Base-by-base conservation (phyloP, 2,797 vertebrate genomes). In the Neosalanx taihuensis region DNA sequence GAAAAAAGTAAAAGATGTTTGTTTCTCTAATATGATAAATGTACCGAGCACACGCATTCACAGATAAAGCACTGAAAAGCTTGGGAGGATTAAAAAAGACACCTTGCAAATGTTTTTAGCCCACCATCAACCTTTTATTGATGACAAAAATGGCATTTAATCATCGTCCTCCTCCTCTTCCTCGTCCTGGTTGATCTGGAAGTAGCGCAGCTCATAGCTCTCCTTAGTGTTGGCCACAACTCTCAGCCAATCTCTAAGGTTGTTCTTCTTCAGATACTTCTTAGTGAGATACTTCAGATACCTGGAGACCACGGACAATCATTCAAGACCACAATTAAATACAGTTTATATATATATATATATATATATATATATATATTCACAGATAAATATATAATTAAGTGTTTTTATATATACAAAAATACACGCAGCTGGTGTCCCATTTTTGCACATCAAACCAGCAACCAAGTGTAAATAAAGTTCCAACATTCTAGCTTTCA, bases 161-260 rank as follows among this genome's bases (percentile, higher is more conserved):
- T 99, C 97, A 81, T 99, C 97, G 0, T 98, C 97, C 3, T 97
- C 95, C 70, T 99, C 96, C 80, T 97, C 94, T n/a, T 95, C 96
- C 72, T 98, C 96, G 0, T 97, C 96, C 87, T 98, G 96, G 88
- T 98, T 98, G 86, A 98, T 98, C 94, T 98, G 96, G 96, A 98
- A 97, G 93, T 98, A 98, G 69, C 96, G 94, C 68, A 98, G 89
- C 85, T 98, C 96, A 0, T 98, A 98, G 80, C 96, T 98, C 86
- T 98, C 96, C 90, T 98, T 98, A 90, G 93, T 96, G 89, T 97
- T 97, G 3, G 96, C 96, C 15, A 98, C 97, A 0, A 98, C 96
- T 0, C 96, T 91, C 85, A 98, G 83, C 96, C 95, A 98, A 84
- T 98, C 96, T 20, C 96, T 93, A 57, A 97, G 91, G 80, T 97